A percentile compares a stretch with the other conserved stretches of the same genome.
Evolutionary conservation across 1,140 invertebrate species (phyloP).

Genomic region (Caenorhabditis briggsae): DNA sequence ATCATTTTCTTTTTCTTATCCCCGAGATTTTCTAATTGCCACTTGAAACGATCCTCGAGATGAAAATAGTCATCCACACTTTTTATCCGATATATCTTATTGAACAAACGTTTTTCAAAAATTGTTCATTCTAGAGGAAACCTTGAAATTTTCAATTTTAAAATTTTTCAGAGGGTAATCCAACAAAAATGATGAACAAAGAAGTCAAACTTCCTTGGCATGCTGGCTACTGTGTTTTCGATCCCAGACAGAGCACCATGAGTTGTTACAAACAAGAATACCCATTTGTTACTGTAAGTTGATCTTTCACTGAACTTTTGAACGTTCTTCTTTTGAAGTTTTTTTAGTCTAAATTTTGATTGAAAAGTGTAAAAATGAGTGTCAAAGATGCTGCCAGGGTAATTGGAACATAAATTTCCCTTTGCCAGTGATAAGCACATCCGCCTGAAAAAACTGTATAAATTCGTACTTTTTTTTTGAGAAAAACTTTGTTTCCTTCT

Average conservation of each 20-base stretch:
- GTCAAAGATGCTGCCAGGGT: slow-evolving; percentile 1
- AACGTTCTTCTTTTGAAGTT: background rate
- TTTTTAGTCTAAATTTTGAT: too few species aligned
- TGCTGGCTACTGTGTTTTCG: slow-evolving; percentile 35
- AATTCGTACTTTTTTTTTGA: too few species aligned
- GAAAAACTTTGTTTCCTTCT: too few species aligned
- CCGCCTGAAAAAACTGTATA: too few species aligned
- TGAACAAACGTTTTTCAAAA: background rate
- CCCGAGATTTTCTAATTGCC: background rate
- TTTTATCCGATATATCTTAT: background rate
- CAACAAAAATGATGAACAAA: slow-evolving; percentile 48
- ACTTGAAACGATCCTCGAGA: slow-evolving; percentile 49
- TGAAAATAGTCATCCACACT: slow-evolving; percentile 29
- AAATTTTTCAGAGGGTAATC: slow-evolving; percentile 20
- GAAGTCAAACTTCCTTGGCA: slow-evolving; percentile 43
- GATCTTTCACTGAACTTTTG: slow-evolving; percentile 9
- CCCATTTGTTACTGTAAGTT: slow-evolving; percentile 31
- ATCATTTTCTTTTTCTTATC: background rate
- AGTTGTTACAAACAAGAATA: slow-evolving; percentile 46
- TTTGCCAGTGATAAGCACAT: too few species aligned
- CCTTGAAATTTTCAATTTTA: background rate
- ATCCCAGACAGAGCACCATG: slow-evolving; percentile 36
- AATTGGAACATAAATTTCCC: background rate
- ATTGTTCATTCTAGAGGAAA: background rate
- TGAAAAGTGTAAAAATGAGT: background rate